Percentiles rank a stretch among this genome's conserved stretches.
Conservation (phyloP, 1,140 invertebrate species). For the Aphaenogaster floridana region DNA sequence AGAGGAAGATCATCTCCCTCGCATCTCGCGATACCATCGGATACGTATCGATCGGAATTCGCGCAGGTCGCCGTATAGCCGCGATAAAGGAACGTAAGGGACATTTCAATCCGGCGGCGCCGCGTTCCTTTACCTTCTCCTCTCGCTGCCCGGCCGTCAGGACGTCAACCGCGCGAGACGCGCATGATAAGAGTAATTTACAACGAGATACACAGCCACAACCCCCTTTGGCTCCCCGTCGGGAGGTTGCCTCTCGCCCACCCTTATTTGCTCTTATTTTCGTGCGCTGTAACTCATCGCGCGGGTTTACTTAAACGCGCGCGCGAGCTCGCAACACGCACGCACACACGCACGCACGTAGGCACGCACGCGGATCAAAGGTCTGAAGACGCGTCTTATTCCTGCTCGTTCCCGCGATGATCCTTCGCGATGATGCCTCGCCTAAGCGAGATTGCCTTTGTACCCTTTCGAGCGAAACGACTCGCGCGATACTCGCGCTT, state of each 20-base stretch:
- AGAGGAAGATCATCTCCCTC: background rate
- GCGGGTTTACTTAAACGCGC: constrained; percentile 64
- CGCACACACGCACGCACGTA: constrained; percentile 3
- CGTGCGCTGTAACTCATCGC: constrained; percentile 68
- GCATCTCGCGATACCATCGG: background rate
- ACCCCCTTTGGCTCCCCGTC: constrained; percentile 36
- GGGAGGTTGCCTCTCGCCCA: background rate
- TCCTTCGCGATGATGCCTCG: constrained; percentile 62
- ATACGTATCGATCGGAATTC: constrained; percentile 43
- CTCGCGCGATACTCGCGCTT: constrained; percentile 47
- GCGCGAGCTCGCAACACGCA: constrained; percentile 14
- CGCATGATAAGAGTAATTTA: constrained; percentile 73
- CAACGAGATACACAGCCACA: constrained; percentile 53
- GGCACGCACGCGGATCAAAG: constrained; percentile 62
- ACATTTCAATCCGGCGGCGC: constrained; percentile 37
- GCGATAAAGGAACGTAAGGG: constrained; percentile 37
- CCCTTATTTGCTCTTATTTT: constrained; percentile 71
- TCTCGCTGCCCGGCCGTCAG: constrained; percentile 16
- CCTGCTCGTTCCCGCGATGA: constrained; percentile 48
- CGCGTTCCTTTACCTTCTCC: constrained; percentile 13
- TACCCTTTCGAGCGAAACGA: constrained; percentile 66
- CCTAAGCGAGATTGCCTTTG: constrained; percentile 63
- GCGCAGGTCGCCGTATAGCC: background rate
- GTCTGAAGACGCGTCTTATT: constrained; percentile 64
- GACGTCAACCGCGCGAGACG: constrained; percentile 49